These are phyloP conservation scores for Megalonaias nervosa DNA, from an alignment of 1,140 invertebrate genomes.

Conservation along the genomic window DNA sequence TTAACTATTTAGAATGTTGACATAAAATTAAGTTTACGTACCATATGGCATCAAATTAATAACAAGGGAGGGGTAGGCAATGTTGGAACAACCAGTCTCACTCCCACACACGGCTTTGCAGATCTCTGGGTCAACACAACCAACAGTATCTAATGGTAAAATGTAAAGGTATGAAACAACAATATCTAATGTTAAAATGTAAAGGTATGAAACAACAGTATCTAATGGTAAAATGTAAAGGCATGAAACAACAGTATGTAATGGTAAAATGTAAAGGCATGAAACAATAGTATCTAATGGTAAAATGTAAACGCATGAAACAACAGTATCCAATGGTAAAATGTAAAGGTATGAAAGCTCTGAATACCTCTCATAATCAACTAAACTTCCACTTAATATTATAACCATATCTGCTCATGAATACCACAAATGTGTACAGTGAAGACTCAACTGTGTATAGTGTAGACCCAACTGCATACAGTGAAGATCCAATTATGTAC, in stretches of 20 bases:
- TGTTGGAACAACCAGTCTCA: conserved; percentile 60
- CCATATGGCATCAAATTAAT: conserved; percentile 65
- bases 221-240: conserved; percentile 54
- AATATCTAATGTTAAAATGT: neutral
- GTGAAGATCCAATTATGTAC: no score
- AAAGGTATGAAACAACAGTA: conserved; percentile 61
- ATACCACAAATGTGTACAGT: no score
- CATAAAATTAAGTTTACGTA: conserved; percentile 20
- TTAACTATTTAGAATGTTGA: no score
- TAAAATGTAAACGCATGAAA: conserved; percentile 1
- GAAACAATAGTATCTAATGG: conserved; percentile 69
- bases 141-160: conserved; percentile 70
- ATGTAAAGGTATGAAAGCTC: neutral
- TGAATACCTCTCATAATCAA: neutral
- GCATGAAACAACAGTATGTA: conserved; percentile 69
- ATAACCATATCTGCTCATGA: no score
- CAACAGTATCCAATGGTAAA: neutral
- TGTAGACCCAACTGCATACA: no score
- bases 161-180: neutral
- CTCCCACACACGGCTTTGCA: conserved; percentile 64
- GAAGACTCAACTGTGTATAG: no score
- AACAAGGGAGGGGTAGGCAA: conserved; percentile 67
- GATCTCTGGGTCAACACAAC: conserved; percentile 66
- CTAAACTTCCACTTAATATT: no score
- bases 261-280: conserved; percentile 13